A percentile compares a stretch with the other conserved stretches of the same genome.
phyloP scores from a whole-genome alignment of 2,888 invertebrate species.

The Penaeus monodon region DNA sequence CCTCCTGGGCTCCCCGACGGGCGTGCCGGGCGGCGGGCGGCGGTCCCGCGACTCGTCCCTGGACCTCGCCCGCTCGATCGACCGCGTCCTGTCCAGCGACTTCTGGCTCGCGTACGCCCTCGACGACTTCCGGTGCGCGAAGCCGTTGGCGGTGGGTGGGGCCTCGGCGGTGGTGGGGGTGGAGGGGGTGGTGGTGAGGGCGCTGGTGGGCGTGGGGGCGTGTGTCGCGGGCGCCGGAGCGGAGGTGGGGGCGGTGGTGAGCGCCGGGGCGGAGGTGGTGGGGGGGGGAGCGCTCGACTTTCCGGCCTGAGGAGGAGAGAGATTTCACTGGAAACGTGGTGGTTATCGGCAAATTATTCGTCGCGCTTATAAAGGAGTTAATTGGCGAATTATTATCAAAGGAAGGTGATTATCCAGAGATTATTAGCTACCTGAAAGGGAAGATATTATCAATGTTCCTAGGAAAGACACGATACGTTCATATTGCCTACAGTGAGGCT shows the following conservation, averaged over 20 bases:
- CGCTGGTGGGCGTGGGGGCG: slow-evolving; percentile 21
- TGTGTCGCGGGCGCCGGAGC: not conserved
- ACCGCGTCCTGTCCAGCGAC: slow-evolving; percentile 69
- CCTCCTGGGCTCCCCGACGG: slow-evolving; percentile 71
- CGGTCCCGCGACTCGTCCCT: slow-evolving; percentile 44
- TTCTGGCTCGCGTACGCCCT: slow-evolving; percentile 71
- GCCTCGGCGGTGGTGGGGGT: slow-evolving; percentile 24
- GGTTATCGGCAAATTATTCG: too few relatives aligned
- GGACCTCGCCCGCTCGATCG: slow-evolving; percentile 74
- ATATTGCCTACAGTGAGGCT: too few relatives aligned
- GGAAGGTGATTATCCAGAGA: too few relatives aligned
- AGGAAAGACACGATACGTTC: too few relatives aligned
- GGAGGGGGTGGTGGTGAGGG: slow-evolving; percentile 18
- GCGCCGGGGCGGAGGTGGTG: not conserved
- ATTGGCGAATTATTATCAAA: too few relatives aligned
- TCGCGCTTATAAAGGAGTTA: too few relatives aligned
- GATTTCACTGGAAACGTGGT: too few relatives aligned
- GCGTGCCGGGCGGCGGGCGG: slow-evolving; percentile 81
- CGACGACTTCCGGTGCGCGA: slow-evolving; percentile 84
- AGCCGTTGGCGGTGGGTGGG: slow-evolving; percentile 76
- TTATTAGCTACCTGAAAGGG: too few relatives aligned
- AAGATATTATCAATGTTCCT: too few relatives aligned
- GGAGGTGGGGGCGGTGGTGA: not conserved
- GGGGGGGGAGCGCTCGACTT: not conserved
- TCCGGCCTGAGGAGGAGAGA: too few relatives aligned